phyloP scores from a whole-genome alignment of 2,113 vertebrate genomes.

The Centropus unirufus region DNA sequence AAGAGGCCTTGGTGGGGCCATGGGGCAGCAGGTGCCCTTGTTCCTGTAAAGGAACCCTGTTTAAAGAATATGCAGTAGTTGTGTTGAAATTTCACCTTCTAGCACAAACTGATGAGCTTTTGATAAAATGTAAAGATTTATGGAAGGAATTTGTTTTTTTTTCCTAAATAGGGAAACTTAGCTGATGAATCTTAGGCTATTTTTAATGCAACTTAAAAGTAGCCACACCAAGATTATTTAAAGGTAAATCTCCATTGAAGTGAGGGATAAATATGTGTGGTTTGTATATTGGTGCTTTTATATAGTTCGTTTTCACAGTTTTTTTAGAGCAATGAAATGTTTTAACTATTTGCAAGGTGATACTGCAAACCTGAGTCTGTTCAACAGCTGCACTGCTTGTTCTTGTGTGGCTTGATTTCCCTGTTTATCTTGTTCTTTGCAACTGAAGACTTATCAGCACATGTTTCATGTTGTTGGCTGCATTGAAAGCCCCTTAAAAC shows the following conservation, averaged over 20 bases:
- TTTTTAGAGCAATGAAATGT: constrained; percentile 72
- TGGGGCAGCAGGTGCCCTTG: rapidly evolving
- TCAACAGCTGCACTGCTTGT: constrained; percentile 61
- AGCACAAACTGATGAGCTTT: background rate
- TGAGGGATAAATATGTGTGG: background rate
- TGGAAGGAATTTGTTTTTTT: background rate
- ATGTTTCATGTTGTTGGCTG: background rate
- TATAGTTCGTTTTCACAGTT: background rate
- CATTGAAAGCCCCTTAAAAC: constrained; percentile 23
- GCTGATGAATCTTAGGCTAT: background rate
- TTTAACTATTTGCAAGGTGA: constrained; percentile 70
- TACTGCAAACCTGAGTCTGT: constrained; percentile 48
- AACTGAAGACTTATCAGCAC: constrained; percentile 20
- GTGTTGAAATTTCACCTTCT: background rate
- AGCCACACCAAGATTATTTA: background rate
- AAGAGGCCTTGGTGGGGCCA: background rate
- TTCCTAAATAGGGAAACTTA: background rate
- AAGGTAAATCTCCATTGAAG: background rate
- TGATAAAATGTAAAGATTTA: background rate
- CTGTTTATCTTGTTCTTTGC: constrained; percentile 66
- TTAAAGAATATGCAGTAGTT: background rate
- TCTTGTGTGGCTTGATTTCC: constrained; percentile 57
- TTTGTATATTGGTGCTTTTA: background rate
- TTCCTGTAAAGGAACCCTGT: background rate
- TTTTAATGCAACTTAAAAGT: constrained; percentile 1